Conservation (phyloP, 92 coral and sea anemone genomes). For the Porites evermanni region DNA sequence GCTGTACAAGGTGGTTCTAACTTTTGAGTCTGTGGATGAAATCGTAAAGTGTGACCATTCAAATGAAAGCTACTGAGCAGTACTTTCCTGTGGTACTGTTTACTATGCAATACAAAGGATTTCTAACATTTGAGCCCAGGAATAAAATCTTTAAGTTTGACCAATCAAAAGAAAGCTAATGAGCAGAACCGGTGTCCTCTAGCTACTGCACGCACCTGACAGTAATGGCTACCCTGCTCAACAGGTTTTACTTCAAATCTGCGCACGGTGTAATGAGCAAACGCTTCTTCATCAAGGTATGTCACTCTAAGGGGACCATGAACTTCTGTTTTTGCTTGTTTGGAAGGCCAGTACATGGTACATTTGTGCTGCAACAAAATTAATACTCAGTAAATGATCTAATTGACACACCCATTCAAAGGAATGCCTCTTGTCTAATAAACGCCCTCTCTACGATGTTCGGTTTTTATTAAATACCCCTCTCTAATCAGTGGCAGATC, state of each 20-base stretch:
- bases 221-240: constrained; percentile 81
- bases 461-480: too few relatives aligned
- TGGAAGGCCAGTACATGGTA: constrained; percentile 94
- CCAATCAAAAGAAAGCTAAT: not conserved
- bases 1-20: too few relatives aligned
- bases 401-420: too few relatives aligned
- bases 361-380: constrained; percentile 83
- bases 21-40: too few relatives aligned
- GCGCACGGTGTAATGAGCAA: constrained; percentile 85
- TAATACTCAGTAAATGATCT: not conserved
- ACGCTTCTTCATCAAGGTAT: constrained; percentile 81
- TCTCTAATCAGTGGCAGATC: too few relatives aligned
- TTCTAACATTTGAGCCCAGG: not conserved
- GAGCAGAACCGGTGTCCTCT: not conserved
- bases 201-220: constrained; percentile 58
- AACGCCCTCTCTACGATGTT: too few relatives aligned
- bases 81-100: too few relatives aligned
- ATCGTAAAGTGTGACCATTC: too few relatives aligned
- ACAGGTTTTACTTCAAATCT: constrained; percentile 82
- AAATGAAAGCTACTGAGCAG: too few relatives aligned
- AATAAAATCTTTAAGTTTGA: not conserved
- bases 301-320: constrained; percentile 88
- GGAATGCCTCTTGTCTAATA: too few relatives aligned
- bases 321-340: constrained; percentile 66
- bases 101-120: not conserved